These are phyloP conservation scores for Leptonema lineaticorne DNA, from an alignment of 1,140 invertebrate species.

Conservation along the genomic window DNA sequence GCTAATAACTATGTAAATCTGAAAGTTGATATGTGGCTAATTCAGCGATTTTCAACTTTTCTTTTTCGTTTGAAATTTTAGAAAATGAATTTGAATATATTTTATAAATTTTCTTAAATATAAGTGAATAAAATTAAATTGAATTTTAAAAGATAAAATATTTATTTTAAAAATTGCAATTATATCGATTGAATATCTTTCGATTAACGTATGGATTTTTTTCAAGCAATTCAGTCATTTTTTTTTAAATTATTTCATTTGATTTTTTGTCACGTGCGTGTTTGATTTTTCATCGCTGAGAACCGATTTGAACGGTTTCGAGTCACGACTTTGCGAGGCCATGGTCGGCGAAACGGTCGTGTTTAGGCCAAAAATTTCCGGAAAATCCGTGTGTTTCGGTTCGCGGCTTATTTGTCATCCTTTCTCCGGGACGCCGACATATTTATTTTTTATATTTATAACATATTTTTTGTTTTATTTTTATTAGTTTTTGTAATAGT, in stretches of 20 bases:
- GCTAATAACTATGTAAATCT: too few relatives aligned
- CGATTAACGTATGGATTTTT: too few relatives aligned
- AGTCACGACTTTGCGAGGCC: not conserved
- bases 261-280: conserved; percentile 5
- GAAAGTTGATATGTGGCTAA: too few relatives aligned
- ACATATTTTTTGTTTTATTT: not conserved
- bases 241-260: not conserved
- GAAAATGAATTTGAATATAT: too few relatives aligned
- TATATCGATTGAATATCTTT: too few relatives aligned
- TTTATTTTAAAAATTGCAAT: too few relatives aligned
- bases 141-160: too few relatives aligned
- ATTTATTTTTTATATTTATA: not conserved
- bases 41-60: too few relatives aligned
- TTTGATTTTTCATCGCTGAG: not conserved
- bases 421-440: conserved; percentile 10
- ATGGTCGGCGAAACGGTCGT: not conserved
- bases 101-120: too few relatives aligned
- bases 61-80: too few relatives aligned
- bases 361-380: not conserved
- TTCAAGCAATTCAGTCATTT: too few relatives aligned
- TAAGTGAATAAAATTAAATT: too few relatives aligned
- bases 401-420: conserved; percentile 11
- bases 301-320: conserved; percentile 3
- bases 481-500: not conserved
- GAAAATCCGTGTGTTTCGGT: conserved; percentile 5